A percentile compares a stretch with the other conserved stretches of the same genome.
Conservation (phyloP, 2,113 vertebrate species). For the Microtus oregoni region DNA sequence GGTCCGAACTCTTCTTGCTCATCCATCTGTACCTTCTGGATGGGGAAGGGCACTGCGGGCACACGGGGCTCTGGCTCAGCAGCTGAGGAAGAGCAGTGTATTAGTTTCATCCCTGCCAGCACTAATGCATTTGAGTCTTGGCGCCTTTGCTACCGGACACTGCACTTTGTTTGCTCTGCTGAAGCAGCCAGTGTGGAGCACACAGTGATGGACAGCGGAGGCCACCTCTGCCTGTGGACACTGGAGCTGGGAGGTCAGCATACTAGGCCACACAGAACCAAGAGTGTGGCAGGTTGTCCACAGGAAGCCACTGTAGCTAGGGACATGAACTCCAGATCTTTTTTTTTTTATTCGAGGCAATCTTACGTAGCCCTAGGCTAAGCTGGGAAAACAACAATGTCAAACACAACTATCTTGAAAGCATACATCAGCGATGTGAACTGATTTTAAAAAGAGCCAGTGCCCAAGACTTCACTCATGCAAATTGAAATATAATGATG, state of each 20-base stretch:
- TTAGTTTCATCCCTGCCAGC: background rate
- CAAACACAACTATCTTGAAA: constrained; percentile 34
- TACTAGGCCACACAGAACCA: background rate
- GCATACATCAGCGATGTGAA: background rate
- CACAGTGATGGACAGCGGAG: background rate
- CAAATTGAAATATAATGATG: background rate
- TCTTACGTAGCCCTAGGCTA: background rate
- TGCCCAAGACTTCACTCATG: background rate
- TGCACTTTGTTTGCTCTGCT: background rate
- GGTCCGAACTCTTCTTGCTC: constrained; percentile 94
- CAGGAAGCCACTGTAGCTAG: accelerated
- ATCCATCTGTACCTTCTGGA: constrained; percentile 76
- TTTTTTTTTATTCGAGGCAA: background rate
- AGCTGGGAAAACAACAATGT: constrained; percentile 2
- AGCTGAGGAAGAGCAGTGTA: constrained; percentile 71
- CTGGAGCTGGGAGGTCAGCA: background rate
- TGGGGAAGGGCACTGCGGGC: background rate
- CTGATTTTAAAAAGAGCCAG: background rate
- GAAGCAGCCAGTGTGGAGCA: background rate
- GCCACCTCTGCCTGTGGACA: background rate
- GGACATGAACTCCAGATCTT: no score
- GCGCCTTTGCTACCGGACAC: background rate
- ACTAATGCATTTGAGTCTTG: background rate
- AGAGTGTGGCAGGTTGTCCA: background rate
- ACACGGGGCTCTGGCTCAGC: background rate